Conservation (phyloP, 2,113 vertebrate species). For the Shinisaurus crocodilurus region DNA sequence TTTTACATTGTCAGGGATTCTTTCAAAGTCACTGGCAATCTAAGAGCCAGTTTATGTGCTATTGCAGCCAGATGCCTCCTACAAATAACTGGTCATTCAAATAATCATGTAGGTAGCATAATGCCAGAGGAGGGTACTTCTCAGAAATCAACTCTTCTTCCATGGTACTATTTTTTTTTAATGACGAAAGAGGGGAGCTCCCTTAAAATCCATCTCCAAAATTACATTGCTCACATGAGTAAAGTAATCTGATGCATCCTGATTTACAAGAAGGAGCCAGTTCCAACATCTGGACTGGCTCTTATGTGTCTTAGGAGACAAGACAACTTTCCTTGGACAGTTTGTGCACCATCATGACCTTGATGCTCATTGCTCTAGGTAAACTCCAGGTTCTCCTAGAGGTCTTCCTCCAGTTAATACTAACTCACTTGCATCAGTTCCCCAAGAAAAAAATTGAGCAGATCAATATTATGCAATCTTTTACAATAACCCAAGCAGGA, state of each 20-base stretch:
- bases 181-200: too few relatives aligned
- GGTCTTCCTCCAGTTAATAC: not conserved
- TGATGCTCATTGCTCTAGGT: not conserved
- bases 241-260: not conserved
- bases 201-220: not conserved
- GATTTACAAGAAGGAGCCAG: not conserved
- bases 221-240: not conserved
- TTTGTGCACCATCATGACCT: not conserved
- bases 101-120: not conserved
- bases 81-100: not conserved
- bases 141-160: not conserved
- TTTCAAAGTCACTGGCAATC: not conserved
- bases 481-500: not conserved
- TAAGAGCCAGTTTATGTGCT: not conserved
- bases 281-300: not conserved
- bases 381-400: not conserved
- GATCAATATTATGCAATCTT: not conserved
- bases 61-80: not conserved
- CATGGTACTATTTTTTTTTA: not conserved
- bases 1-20: not conserved
- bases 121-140: not conserved
- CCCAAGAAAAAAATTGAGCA: rapidly evolving
- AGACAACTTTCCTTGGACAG: not conserved
- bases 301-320: not conserved
- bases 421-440: not conserved